These are phyloP conservation scores for Xiphophorus birchmanni DNA, from an alignment of 2,797 vertebrate species.

Conservation along the genomic window DNA sequence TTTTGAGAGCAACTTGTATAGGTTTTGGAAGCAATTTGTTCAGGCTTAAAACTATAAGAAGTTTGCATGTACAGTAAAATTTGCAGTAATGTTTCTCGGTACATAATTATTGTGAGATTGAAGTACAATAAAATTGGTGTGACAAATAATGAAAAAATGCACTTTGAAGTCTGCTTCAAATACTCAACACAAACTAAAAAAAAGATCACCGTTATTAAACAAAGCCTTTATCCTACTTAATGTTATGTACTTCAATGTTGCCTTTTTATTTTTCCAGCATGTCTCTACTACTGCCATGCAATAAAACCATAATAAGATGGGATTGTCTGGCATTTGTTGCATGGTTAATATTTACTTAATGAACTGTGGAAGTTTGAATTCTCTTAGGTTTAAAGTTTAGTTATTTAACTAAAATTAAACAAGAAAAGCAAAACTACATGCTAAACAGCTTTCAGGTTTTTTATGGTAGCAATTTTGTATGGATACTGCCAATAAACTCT, in stretches of 20 bases:
- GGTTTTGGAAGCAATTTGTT: constrained; percentile 23
- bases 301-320: too few species aligned
- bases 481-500: background rate
- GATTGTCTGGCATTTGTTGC: background rate
- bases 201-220: background rate
- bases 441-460: background rate
- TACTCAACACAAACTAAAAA: background rate
- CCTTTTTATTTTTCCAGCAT: background rate
- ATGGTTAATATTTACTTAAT: background rate
- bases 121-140: background rate
- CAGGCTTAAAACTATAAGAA: constrained; percentile 22
- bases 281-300: background rate
- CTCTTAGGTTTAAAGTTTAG: background rate
- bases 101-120: background rate
- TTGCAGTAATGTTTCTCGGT: background rate
- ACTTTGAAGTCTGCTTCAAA: background rate
- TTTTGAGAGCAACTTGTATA: background rate
- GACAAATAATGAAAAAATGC: background rate
- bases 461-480: background rate
- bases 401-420: background rate
- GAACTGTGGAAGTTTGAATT: background rate
- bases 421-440: background rate
- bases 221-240: background rate
- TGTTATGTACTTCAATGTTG: background rate
- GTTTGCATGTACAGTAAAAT: constrained; percentile 22